A percentile compares a stretch with the other conserved stretches of the same genome.
phyloP scores from a whole-genome alignment of 2,888 invertebrate species.

The Leistus spinibarbis region DNA sequence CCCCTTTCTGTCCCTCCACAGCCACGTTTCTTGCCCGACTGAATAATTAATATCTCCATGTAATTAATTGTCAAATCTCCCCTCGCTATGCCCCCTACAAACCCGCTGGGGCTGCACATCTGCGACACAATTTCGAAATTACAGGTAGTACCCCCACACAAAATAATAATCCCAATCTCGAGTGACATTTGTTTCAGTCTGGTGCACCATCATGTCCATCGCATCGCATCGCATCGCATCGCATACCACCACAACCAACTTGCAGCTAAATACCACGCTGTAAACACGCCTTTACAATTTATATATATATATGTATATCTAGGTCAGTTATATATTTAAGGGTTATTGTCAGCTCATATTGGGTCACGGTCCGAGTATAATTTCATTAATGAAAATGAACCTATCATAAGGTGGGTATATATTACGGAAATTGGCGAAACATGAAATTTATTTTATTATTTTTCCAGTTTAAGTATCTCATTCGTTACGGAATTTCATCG shows the following conservation, averaged over 20 bases:
- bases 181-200: not conserved
- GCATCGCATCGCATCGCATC: not conserved
- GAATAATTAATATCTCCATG: constrained; percentile 29
- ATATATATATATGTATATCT: too few relatives aligned
- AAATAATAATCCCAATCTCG: not conserved
- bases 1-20: not conserved
- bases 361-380: too few relatives aligned
- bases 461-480: too few relatives aligned
- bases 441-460: too few relatives aligned
- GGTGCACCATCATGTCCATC: not conserved
- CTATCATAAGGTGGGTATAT: too few relatives aligned
- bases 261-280: not conserved
- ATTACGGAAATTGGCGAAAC: too few relatives aligned
- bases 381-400: too few relatives aligned
- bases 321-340: not conserved
- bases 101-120: not conserved
- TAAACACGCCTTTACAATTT: not conserved
- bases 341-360: too few relatives aligned
- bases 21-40: constrained; percentile 17
- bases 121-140: not conserved
- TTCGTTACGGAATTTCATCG: too few relatives aligned
- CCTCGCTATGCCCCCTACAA: not conserved
- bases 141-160: not conserved
- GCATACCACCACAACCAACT: too few relatives aligned
- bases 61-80: constrained; percentile 28